A percentile compares a stretch with the other conserved stretches of the same genome.
phyloP scores from a whole-genome alignment of 2,113 vertebrate genomes.

The Odontesthes bonariensis region DNA sequence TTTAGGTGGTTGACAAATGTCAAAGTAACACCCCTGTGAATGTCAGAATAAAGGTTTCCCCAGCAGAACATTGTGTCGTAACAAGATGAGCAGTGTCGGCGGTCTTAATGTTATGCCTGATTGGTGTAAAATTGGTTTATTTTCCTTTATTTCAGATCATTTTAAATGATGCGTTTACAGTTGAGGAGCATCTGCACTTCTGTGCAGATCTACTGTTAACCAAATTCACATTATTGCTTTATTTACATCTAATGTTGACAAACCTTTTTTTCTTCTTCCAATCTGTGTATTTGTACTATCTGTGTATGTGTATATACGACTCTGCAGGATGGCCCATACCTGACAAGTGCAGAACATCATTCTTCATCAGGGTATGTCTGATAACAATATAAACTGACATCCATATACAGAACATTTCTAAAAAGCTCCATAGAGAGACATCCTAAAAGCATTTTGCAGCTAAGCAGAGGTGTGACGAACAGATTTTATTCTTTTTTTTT shows the following conservation, averaged over 20 bases:
- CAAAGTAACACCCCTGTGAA: too few relatives aligned
- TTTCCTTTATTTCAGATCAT: too few relatives aligned
- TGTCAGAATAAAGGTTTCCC: too few relatives aligned
- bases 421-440: neutral
- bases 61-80: too few relatives aligned
- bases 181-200: neutral
- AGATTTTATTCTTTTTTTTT: neutral
- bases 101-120: too few relatives aligned
- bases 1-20: too few relatives aligned
- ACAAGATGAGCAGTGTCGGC: too few relatives aligned
- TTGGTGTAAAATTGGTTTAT: too few relatives aligned
- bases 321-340: constrained; percentile 74
- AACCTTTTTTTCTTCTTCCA: constrained; percentile 41
- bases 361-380: constrained; percentile 78
- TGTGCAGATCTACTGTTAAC: neutral
- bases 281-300: constrained; percentile 26
- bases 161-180: neutral
- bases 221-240: constrained; percentile 6
- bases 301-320: constrained; percentile 56
- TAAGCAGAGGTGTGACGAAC: neutral
- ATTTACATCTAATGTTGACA: constrained; percentile 23
- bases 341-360: constrained; percentile 72
- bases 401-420: neutral
- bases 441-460: neutral
- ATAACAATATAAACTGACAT: constrained; percentile 24